phyloP scores from a whole-genome alignment of 2,888 invertebrate species.

The Cheilosia variabilis region DNA sequence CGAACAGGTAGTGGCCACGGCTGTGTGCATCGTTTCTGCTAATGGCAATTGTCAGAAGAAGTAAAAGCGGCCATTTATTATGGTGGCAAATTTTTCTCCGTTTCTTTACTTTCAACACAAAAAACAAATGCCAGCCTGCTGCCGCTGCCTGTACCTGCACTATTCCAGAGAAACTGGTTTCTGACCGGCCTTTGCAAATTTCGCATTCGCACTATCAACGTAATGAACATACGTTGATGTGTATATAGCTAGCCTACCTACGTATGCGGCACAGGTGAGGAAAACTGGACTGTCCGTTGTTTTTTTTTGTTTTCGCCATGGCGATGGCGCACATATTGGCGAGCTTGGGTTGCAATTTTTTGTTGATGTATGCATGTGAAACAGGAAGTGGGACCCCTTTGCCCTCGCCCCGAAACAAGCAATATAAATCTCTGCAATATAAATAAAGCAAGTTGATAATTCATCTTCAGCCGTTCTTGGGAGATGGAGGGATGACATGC shows the following conservation, averaged over 20 bases:
- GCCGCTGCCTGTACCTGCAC: constrained; percentile 44
- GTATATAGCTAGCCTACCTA: constrained; percentile 30
- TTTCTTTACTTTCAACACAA: constrained; percentile 39
- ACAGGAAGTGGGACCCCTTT: constrained; percentile 69
- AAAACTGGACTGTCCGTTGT: constrained; percentile 56
- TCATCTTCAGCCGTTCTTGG: constrained; percentile 57
- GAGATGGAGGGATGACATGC: constrained; percentile 44
- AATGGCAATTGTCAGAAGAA: constrained; percentile 73
- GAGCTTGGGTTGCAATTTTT: constrained; percentile 64
- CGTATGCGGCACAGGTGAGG: constrained; percentile 44
- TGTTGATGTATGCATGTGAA: constrained; percentile 63
- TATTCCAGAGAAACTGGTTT: constrained; percentile 63
- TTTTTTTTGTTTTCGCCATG: constrained; percentile 12
- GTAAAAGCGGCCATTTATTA: constrained; percentile 74
- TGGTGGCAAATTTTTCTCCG: constrained; percentile 52
- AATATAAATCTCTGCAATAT: constrained; percentile 66
- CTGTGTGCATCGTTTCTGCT: constrained; percentile 63
- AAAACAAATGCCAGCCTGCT: constrained; percentile 59
- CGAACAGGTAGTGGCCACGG: constrained; percentile 65
- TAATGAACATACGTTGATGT: constrained; percentile 9
- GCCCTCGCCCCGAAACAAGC: constrained; percentile 34
- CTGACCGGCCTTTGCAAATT: constrained; percentile 60
- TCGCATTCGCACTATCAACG: constrained; percentile 45
- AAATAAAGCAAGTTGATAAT: constrained; percentile 66
- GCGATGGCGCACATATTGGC: constrained; percentile 41